Evolutionary conservation across 1,140 invertebrate species (phyloP), one percentile per base, ranked within the genome.

Genomic region (Proctacanthus coquilletti): DNA sequence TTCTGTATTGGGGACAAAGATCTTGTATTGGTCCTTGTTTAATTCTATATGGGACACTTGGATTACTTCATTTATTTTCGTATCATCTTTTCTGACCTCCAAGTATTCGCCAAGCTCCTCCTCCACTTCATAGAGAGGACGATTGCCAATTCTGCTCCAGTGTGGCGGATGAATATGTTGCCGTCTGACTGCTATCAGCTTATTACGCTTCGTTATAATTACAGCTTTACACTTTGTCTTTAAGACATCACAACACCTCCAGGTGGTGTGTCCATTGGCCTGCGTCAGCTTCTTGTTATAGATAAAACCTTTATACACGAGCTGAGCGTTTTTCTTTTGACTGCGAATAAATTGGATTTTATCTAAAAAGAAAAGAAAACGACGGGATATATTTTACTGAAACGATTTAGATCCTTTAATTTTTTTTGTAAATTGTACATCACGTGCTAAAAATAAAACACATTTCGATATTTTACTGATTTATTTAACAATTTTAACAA

Each of bases 281-380:
- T 56, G 53, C 0, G 53, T 56, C 5, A 56, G 41, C 39, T 56
- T 56, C 39, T 56, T 56, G 41, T 56, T 56, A 42, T 56, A 56
- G 8, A 56, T 56, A 30, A 45, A 56, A 23, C 52, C 42, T 20
- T 46, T 43, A 42, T 41, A 53, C 11, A 56, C 53, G 29, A 56
- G 38, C 29, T 56, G 53, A 18, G 53, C 50, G 34, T 56, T 56
- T 36, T 46, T 56, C 43, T 56, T 56, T 19, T 56, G 53, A 42
- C 53, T 56, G 27, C 53, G 49, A 25, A 56, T 56, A 34, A 52
- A 56, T 21, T 41, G 9, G 15, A 38, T 14, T 20, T 34, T 32
- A 39, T 11, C 38, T 23, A 3, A n/a, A n/a, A n/a, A n/a, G n/a
- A n/a, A n/a, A n/a, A n/a, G n/a, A 38, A 29, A 30, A 31, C 4